Evolutionary conservation across 2,797 vertebrate species (phyloP).

Genomic region (Jordanella pulchra): DNA sequence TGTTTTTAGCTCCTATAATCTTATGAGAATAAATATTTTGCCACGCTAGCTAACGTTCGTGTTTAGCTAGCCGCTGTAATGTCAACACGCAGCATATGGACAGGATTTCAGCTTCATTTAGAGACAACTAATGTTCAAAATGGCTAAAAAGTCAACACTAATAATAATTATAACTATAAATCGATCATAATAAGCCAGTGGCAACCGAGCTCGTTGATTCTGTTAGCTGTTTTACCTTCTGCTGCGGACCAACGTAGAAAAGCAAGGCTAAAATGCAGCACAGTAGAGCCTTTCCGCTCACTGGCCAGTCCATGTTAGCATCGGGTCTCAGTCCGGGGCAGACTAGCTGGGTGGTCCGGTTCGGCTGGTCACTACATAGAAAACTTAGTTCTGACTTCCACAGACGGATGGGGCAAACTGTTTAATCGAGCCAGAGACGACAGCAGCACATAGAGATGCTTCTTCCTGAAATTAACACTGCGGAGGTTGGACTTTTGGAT

Average conservation of each 20-base stretch:
- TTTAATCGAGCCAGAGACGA: not conserved
- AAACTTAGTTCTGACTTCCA: conserved; percentile 18
- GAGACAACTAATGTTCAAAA: not conserved
- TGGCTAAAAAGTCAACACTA: not conserved
- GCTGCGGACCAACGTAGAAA: conserved; percentile 64
- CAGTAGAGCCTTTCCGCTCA: conserved; percentile 73
- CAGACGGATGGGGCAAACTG: conserved; percentile 8
- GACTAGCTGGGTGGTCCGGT: conserved; percentile 39
- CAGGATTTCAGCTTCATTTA: not conserved
- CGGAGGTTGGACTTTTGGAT: conserved; percentile 69
- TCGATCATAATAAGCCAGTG: not conserved
- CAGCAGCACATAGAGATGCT: conserved; percentile 25
- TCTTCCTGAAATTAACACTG: conserved; percentile 73
- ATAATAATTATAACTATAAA: not conserved
- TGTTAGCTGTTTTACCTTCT: conserved; percentile 71
- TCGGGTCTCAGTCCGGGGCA: conserved; percentile 52
- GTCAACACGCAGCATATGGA: conserved; percentile 12
- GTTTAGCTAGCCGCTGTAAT: conserved; percentile 20
- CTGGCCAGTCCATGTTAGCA: conserved; percentile 75
- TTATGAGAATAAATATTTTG: not conserved
- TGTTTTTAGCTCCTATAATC: fast-evolving
- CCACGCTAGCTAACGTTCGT: conserved; percentile 21
- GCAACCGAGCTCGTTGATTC: conserved; percentile 33
- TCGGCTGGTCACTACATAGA: conserved; percentile 65
- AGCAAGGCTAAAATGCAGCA: conserved; percentile 73